Evolutionary conservation across 2,888 invertebrate species (phyloP), one percentile per base, ranked within the genome.

Genomic region (Drosophila anomalata): DNA sequence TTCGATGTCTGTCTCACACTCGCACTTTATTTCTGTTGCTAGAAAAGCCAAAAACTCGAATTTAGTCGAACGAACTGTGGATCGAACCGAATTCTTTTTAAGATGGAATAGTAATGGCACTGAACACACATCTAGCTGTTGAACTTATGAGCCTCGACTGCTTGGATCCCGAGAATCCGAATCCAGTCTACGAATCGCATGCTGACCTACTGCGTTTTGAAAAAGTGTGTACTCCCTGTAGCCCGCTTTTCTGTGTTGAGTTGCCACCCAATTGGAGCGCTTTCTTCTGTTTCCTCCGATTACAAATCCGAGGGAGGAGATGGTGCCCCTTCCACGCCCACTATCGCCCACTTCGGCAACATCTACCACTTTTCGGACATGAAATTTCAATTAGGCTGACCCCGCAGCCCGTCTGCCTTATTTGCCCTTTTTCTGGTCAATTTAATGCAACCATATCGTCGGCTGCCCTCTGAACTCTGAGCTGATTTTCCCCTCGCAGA

Each of bases 381-480:
- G 89, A 88, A 87, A 90, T 87, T 86, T 87, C 90, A 90, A 90
- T 89, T 90, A 89, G 89, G 83, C 86, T 72, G 65, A 58, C 75
- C 71, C 70, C 77, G 76, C 80, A 76, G 65, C 75, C 75, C 62
- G 33, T 14, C 9, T 14, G n/a, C n/a, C n/a, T 20, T 11, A 29
- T 48, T 60, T 78, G 72, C 86, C 83, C 75, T 85, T 87, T 82
- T 87, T 86, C 86, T 86, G 86, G 78, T 87, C 88, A 86, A 85
- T 88, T 85, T 75, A 85, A 79, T 87, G 77, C 84, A 76, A 75
- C 82, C 84, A 76, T 73, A 81, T 79, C 75, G 76, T 79, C 75
- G 76, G 55, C 74, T 71, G 44, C 9, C 9, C 42, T 42, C 42
- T 42, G 42, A 42, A 44, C 44, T 44, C 44, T 22, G 44, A 44